These are phyloP conservation scores for Micronycteris hirsuta DNA, from an alignment of 2,113 vertebrate species.

Conservation along the genomic window DNA sequence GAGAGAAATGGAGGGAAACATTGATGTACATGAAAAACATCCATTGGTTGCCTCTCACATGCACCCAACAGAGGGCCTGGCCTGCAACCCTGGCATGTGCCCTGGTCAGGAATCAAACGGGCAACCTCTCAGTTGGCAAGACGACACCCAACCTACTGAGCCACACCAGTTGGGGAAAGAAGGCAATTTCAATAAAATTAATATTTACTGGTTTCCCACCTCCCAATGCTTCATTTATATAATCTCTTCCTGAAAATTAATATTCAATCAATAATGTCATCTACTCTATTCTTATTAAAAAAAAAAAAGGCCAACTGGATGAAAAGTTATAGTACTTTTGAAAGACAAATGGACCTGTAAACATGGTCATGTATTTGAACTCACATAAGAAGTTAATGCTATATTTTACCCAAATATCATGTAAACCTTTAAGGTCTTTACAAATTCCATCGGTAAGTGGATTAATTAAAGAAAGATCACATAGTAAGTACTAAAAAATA, in stretches of 20 bases:
- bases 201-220: not conserved
- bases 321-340: not conserved
- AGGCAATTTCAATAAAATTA: conserved; percentile 9
- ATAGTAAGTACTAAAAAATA: not conserved
- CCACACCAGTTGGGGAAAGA: not conserved
- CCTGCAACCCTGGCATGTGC: no score
- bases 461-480: not conserved
- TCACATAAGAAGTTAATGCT: not conserved
- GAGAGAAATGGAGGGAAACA: no score
- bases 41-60: no score
- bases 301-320: not conserved
- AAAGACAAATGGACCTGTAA: conserved; percentile 1
- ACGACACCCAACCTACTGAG: no score
- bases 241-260: not conserved
- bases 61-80: no score
- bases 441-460: not conserved
- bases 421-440: not conserved
- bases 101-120: no score
- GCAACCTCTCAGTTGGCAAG: no score
- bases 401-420: not conserved
- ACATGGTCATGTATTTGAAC: not conserved
- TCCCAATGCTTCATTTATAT: not conserved
- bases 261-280: conserved; percentile 2
- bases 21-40: no score
- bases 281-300: not conserved